Conservation (phyloP, 2,888 invertebrate species). For the Mythimna pallens region DNA sequence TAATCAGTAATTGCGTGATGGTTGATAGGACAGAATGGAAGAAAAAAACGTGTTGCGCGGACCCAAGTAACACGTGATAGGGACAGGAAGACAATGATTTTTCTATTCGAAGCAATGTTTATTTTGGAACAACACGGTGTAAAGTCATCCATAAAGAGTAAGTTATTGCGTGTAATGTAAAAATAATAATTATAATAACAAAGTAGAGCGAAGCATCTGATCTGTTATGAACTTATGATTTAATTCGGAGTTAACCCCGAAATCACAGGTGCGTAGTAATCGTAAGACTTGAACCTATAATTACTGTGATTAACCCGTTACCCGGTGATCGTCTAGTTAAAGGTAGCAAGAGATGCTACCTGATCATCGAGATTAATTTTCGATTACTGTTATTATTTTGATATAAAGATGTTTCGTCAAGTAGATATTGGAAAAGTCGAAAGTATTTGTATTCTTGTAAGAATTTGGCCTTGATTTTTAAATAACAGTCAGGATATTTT, state of each 20-base stretch:
- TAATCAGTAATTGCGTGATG: no score
- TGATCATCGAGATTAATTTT: constrained; percentile 52
- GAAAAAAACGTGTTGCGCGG: no score
- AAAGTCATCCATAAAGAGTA: constrained; percentile 28
- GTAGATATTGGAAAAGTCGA: no score
- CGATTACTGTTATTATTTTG: constrained; percentile 40
- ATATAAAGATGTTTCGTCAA: constrained; percentile 23
- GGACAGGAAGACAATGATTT: no score
- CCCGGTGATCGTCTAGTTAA: constrained; percentile 23
- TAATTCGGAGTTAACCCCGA: constrained; percentile 62
- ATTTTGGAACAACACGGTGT: constrained; percentile 40
- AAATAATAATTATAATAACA: constrained; percentile 69
- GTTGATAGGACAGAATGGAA: no score
- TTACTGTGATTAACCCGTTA: constrained; percentile 39
- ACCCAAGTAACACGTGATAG: no score
- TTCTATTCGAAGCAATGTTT: background rate
- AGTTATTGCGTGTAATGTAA: constrained; percentile 64
- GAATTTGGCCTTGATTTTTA: no score
- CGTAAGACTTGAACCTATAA: constrained; percentile 38
- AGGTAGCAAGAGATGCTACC: constrained; percentile 48
- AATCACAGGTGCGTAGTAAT: constrained; percentile 62
- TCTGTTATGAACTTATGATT: constrained; percentile 50
- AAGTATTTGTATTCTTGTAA: no score
- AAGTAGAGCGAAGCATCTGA: constrained; percentile 56
- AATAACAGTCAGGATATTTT: no score